Conservation (phyloP, 2,797 vertebrate genomes). For the Rhinella marina region DNA sequence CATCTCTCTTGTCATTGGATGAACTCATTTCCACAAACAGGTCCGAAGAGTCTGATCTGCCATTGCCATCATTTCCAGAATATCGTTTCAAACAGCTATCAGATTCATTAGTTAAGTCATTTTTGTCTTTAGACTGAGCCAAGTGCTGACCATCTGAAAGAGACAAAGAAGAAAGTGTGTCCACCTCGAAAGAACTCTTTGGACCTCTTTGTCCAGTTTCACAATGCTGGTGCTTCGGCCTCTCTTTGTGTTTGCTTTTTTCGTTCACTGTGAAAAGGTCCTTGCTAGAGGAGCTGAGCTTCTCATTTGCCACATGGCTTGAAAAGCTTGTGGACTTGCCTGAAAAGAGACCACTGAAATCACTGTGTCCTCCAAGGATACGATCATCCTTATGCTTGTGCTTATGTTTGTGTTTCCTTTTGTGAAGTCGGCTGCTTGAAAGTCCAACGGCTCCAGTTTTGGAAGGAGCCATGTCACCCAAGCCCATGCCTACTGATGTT, state of each 20-base stretch:
- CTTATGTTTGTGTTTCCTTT: slow-evolving; percentile 98
- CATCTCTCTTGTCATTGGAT: slow-evolving; percentile 79
- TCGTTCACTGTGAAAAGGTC: slow-evolving; percentile 78
- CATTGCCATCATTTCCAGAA: slow-evolving; percentile 72
- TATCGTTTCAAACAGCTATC: slow-evolving; percentile 87
- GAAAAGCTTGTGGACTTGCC: slow-evolving; percentile 87
- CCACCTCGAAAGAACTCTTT: slow-evolving; percentile 87
- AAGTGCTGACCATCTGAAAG: slow-evolving; percentile 88
- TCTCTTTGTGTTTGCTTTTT: slow-evolving; percentile 88
- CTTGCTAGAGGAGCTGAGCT: slow-evolving; percentile 81
- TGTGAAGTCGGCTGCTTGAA: slow-evolving; percentile 89
- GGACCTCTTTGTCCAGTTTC: slow-evolving; percentile 77
- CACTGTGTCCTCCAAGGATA: slow-evolving; percentile 85
- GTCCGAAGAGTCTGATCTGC: slow-evolving; percentile 78
- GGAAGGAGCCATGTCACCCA: slow-evolving; percentile 77
- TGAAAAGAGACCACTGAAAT: slow-evolving; percentile 91
- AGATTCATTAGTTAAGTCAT: slow-evolving; percentile 83
- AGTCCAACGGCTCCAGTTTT: slow-evolving; percentile 79
- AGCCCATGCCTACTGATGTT: slow-evolving; percentile 77
- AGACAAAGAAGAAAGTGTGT: slow-evolving; percentile 87
- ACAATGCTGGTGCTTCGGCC: slow-evolving; percentile 84
- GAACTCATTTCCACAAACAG: slow-evolving; percentile 83
- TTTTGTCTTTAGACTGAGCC: slow-evolving; percentile 84
- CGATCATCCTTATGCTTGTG: slow-evolving; percentile 98
- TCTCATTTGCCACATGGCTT: slow-evolving; percentile 77